A percentile compares a stretch with the other conserved stretches of the same genome.
Evolutionary conservation across 2,888 invertebrate genomes (phyloP).

Genomic region (Punctoribates punctum): DNA sequence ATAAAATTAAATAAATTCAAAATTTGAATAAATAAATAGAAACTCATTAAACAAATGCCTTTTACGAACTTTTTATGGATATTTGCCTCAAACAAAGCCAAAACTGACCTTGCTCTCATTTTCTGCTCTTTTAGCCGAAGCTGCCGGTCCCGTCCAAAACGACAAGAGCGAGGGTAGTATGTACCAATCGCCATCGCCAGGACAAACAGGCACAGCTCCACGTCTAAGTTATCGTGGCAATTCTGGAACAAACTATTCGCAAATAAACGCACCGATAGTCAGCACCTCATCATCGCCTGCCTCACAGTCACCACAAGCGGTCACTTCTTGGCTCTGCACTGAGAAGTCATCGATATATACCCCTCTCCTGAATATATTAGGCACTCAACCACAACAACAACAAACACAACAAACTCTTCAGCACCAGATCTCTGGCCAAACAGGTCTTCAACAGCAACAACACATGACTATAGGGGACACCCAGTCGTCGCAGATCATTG

Average conservation of each 20-base stretch:
- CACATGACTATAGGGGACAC: slow-evolving; percentile 8
- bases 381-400: slow-evolving; percentile 38
- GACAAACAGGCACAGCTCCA: slow-evolving; percentile 7
- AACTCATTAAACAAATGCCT: no score
- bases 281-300: slow-evolving; percentile 16
- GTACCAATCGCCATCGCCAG: slow-evolving; percentile 37
- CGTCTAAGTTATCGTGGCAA: slow-evolving; percentile 28
- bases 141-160: slow-evolving; percentile 45
- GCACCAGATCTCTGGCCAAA: slow-evolving; percentile 29
- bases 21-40: no score
- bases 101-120: no score
- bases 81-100: no score
- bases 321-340: slow-evolving; percentile 48
- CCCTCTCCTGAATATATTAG: slow-evolving; percentile 51
- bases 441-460: slow-evolving; percentile 9
- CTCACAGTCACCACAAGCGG: slow-evolving; percentile 24
- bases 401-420: slow-evolving; percentile 27
- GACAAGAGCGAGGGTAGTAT: slow-evolving; percentile 44
- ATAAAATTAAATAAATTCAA: no score
- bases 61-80: no score
- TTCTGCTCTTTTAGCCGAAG: slow-evolving; percentile 44
- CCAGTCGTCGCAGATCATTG: slow-evolving; percentile 24
- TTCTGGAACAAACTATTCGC: slow-evolving; percentile 6
- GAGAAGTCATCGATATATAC: slow-evolving; percentile 51
- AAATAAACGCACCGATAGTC: not conserved